Evolutionary conservation across 2,113 vertebrate genomes (phyloP).

Genomic region (Dicentrarchus labrax): DNA sequence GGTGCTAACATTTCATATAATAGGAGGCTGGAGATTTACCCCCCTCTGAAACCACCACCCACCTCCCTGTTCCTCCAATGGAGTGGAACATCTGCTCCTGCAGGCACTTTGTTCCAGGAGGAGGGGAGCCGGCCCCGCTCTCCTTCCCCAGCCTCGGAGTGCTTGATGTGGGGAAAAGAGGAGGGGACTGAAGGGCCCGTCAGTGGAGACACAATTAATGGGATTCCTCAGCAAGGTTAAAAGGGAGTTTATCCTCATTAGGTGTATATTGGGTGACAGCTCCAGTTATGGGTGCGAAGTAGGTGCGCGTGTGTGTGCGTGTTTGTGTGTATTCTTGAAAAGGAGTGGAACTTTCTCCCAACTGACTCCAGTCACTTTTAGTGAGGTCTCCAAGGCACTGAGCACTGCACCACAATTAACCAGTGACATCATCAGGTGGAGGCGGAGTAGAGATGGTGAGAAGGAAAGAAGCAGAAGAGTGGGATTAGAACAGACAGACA

Average conservation of each 20-base stretch:
- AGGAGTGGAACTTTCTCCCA: conserved; percentile 42
- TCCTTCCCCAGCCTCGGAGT: conserved; percentile 31
- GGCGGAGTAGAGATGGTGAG: not conserved
- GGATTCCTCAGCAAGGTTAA: conserved; percentile 75
- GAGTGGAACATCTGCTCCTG: conserved; percentile 70
- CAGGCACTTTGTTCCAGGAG: conserved; percentile 47
- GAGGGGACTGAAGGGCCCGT: conserved; percentile 52
- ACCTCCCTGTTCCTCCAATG: conserved; percentile 15
- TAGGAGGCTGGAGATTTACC: conserved; percentile 6
- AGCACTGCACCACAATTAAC: conserved; percentile 62
- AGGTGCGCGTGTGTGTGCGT: conserved; percentile 12
- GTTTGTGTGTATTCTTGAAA: conserved; percentile 25
- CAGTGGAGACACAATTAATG: conserved; percentile 70
- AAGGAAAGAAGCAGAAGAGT: conserved; percentile 8
- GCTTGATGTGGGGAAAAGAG: conserved; percentile 57
- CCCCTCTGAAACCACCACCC: conserved; percentile 9
- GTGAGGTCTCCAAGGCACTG: conserved; percentile 54
- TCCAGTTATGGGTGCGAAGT: conserved; percentile 23
- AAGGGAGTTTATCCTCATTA: conserved; percentile 82
- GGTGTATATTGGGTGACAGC: conserved; percentile 72
- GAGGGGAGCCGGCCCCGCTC: not conserved
- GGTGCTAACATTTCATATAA: conserved; percentile 16
- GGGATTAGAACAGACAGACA: conserved; percentile 56
- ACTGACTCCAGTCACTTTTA: conserved; percentile 47
- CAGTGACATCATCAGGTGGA: conserved; percentile 33